A percentile compares a stretch with the other conserved stretches of the same genome.
These are phyloP conservation scores for Sebastiscus albofasciatus DNA, from an alignment of 2,797 vertebrate genomes.

Conservation along the genomic window DNA sequence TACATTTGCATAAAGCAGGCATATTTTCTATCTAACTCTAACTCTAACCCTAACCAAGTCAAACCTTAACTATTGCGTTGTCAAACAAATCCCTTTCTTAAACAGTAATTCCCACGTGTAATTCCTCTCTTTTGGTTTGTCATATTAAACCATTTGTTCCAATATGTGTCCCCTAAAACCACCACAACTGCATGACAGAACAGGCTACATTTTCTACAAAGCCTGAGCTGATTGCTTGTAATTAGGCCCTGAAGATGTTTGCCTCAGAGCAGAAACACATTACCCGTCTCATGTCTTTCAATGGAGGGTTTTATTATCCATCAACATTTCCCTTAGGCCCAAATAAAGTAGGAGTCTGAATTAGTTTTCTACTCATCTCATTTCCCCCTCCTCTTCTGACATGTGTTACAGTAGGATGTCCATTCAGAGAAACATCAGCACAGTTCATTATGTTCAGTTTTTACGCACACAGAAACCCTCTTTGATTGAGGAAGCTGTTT, in stretches of 20 bases:
- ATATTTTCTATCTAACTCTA: too few relatives aligned
- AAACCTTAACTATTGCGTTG: background rate
- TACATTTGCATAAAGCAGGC: too few relatives aligned
- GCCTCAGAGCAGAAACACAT: conserved; percentile 23
- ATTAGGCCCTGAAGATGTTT: conserved; percentile 33
- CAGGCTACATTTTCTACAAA: background rate
- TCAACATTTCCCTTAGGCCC: conserved; percentile 28
- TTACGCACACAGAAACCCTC: background rate
- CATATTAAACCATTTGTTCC: conserved; percentile 4
- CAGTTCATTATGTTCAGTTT: background rate
- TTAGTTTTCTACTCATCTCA: conserved; percentile 28
- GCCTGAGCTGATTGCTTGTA: conserved; percentile 21
- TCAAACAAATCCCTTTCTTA: background rate
- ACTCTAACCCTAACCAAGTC: background rate
- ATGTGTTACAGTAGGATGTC: background rate
- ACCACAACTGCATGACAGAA: background rate
- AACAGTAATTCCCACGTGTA: background rate
- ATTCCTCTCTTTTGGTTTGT: background rate
- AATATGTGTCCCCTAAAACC: background rate
- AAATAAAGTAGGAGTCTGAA: conserved; percentile 15
- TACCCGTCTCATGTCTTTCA: conserved; percentile 31
- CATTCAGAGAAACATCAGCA: conserved; percentile 6
- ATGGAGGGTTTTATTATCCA: conserved; percentile 32
- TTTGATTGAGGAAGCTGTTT: background rate
- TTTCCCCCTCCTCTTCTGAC: conserved; percentile 18